phyloP scores from a whole-genome alignment of 2,113 vertebrate genomes.

The Asarcornis scutulata region DNA sequence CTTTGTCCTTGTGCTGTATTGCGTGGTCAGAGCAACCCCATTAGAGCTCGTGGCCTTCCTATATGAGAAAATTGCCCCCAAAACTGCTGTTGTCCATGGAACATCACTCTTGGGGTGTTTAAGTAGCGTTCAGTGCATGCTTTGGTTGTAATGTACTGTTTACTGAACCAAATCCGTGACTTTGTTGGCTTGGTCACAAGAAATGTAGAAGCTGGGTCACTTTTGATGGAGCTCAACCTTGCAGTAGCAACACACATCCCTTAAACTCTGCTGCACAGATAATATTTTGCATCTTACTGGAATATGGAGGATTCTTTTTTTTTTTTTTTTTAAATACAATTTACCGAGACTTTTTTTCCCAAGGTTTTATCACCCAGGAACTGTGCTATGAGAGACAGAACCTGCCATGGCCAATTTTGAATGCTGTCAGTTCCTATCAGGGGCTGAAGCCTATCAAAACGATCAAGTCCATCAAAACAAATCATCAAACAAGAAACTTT shows the following conservation, averaged over 20 bases:
- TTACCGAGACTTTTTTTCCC: neutral
- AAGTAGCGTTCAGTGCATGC: neutral
- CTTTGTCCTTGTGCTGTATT: neutral
- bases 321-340: neutral
- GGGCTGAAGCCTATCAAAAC: neutral
- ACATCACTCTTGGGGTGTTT: neutral
- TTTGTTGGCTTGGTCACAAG: neutral
- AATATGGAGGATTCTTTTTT: neutral
- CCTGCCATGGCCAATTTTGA: neutral
- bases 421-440: neutral
- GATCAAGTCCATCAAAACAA: neutral
- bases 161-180: neutral
- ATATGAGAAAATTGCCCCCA: neutral
- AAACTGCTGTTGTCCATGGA: fast-evolving
- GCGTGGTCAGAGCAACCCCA: neutral
- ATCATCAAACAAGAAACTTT: neutral
- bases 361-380: neutral
- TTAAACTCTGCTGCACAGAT: neutral
- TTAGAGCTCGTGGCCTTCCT: neutral
- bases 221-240: neutral
- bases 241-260: neutral
- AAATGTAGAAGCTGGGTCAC: neutral
- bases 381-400: neutral
- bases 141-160: neutral
- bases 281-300: neutral